Conservation (phyloP, 2,113 vertebrate genomes). For the Erythrolamprus reginae region DNA sequence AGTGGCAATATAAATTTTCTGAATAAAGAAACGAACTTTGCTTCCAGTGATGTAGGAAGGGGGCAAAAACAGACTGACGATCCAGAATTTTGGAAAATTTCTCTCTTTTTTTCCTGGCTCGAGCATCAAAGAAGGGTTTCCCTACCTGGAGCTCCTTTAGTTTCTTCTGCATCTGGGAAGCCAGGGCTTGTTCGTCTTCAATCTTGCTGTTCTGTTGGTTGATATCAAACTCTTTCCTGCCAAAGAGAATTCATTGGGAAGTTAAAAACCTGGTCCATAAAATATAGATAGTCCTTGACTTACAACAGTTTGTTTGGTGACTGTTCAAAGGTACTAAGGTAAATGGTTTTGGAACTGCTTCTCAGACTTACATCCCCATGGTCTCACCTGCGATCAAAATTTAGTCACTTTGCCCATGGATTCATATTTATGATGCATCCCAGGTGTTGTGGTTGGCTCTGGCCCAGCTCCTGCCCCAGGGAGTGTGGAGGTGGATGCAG, state of each 20-base stretch:
- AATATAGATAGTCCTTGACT: neutral
- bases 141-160: constrained; percentile 86
- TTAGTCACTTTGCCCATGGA: neutral
- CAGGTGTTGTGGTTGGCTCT: too few species aligned
- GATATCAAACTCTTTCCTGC: constrained; percentile 84
- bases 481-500: too few species aligned
- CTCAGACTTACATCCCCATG: too few species aligned
- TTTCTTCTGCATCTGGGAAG: constrained; percentile 83
- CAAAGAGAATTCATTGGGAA: too few species aligned
- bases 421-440: neutral
- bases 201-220: constrained; percentile 78
- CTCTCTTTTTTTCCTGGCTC: neutral
- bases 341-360: neutral
- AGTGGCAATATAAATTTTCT: too few species aligned
- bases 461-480: too few species aligned
- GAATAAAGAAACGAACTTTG: too few species aligned
- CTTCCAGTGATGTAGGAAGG: neutral
- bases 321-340: too few species aligned
- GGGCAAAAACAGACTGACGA: neutral
- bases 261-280: neutral
- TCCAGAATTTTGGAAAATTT: neutral
- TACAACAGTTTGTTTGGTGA: neutral
- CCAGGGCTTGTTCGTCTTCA: constrained; percentile 81
- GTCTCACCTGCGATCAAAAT: too few species aligned
- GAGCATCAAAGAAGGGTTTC: neutral